phyloP scores from a whole-genome alignment of 2,888 invertebrate species.

The Myathropa florea region DNA sequence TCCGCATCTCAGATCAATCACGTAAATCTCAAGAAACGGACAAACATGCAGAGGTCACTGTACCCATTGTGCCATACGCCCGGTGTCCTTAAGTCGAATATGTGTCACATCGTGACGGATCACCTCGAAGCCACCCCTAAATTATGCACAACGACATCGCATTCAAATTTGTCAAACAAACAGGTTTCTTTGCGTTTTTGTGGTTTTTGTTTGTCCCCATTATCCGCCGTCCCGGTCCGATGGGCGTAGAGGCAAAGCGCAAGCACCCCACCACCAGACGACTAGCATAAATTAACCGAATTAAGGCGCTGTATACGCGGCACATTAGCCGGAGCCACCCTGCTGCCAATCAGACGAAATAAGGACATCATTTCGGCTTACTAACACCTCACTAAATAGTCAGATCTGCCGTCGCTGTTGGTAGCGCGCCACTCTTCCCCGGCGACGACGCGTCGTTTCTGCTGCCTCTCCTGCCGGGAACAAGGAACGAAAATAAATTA shows the following conservation, averaged over 20 bases:
- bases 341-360: slow-evolving; percentile 59
- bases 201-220: background rate
- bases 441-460: background rate
- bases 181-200: slow-evolving; percentile 32
- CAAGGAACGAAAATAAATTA: slow-evolving; percentile 64
- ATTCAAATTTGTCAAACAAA: slow-evolving; percentile 48
- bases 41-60: background rate
- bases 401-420: slow-evolving; percentile 4
- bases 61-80: background rate
- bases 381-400: slow-evolving; percentile 68
- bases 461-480: background rate
- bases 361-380: slow-evolving; percentile 62
- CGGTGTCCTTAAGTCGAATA: background rate
- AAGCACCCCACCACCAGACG: slow-evolving; percentile 34
- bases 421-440: background rate
- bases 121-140: slow-evolving; percentile 10
- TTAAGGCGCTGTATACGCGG: slow-evolving; percentile 56
- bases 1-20: background rate
- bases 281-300: slow-evolving; percentile 65
- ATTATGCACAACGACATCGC: slow-evolving; percentile 33
- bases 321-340: slow-evolving; percentile 44
- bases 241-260: slow-evolving; percentile 7
- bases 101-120: background rate
- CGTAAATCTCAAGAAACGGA: background rate
- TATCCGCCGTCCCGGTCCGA: background rate